Conservation (phyloP, 2,888 invertebrate genomes). For the Monoplex corrugatus region DNA sequence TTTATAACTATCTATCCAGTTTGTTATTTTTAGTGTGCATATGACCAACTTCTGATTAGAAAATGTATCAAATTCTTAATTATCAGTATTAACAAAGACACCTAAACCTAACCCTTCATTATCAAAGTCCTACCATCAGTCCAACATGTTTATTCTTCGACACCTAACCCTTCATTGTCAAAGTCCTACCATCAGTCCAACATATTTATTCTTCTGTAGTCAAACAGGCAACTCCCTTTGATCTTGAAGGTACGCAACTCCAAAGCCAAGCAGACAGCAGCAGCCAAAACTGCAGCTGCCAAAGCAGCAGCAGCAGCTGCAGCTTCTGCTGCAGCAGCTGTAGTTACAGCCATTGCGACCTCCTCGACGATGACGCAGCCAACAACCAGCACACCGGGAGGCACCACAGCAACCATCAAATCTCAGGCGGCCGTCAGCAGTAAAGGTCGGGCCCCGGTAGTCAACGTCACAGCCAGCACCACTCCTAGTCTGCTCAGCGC, state of each 20-base stretch:
- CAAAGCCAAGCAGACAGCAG: constrained; percentile 49
- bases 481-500: constrained; percentile 29
- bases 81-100: no score
- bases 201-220: no score
- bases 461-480: constrained; percentile 33
- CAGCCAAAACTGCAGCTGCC: constrained; percentile 56
- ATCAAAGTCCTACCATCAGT: no score
- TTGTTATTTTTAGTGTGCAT: no score
- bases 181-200: no score
- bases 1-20: no score
- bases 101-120: no score
- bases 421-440: background rate
- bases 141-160: no score
- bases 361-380: background rate
- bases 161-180: no score
- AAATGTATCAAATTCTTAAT: no score
- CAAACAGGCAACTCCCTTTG: no score
- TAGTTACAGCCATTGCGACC: background rate
- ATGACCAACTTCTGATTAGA: no score
- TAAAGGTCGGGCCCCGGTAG: constrained; percentile 18
- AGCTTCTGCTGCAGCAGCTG: constrained; percentile 5
- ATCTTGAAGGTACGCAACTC: background rate
- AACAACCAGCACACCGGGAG: background rate
- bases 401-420: background rate
- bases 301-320: constrained; percentile 50